phyloP scores from a whole-genome alignment of 2,113 vertebrate genomes.

The Thamnaconus septentrionalis region DNA sequence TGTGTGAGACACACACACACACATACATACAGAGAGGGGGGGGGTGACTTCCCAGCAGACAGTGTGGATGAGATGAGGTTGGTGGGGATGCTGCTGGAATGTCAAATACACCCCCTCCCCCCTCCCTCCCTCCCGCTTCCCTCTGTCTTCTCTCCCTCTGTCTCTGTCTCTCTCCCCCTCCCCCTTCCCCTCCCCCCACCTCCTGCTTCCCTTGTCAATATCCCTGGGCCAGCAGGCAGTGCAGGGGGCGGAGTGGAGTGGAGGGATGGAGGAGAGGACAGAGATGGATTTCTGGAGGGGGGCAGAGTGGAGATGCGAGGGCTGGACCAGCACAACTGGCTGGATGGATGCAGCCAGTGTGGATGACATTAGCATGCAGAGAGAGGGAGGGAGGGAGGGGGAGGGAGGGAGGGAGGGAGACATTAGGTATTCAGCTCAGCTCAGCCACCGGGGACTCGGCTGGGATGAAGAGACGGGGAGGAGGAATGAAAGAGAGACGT shows the following conservation, averaged over 20 bases:
- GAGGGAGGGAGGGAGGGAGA: no score
- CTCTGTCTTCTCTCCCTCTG: no score
- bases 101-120: conserved; percentile 39
- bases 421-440: conserved; percentile 51
- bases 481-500: not conserved
- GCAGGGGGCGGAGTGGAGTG: conserved; percentile 11
- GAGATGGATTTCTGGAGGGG: conserved; percentile 24
- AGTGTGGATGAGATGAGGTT: no score
- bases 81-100: conserved; percentile 53
- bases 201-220: no score
- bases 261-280: conserved; percentile 1
- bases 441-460: conserved; percentile 6
- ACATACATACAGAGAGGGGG: conserved; percentile 4
- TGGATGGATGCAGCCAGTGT: conserved; percentile 5
- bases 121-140: not conserved
- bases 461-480: conserved; percentile 1
- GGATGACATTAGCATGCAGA: conserved; percentile 30
- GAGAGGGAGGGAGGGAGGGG: not conserved
- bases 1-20: conserved; percentile 48
- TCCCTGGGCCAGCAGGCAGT: not conserved
- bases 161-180: no score
- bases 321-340: conserved; percentile 19
- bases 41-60: no score
- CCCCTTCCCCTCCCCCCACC: no score
- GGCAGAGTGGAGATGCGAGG: conserved; percentile 37